phyloP scores from a whole-genome alignment of 2,113 vertebrate species.

The Pavo muticus region DNA sequence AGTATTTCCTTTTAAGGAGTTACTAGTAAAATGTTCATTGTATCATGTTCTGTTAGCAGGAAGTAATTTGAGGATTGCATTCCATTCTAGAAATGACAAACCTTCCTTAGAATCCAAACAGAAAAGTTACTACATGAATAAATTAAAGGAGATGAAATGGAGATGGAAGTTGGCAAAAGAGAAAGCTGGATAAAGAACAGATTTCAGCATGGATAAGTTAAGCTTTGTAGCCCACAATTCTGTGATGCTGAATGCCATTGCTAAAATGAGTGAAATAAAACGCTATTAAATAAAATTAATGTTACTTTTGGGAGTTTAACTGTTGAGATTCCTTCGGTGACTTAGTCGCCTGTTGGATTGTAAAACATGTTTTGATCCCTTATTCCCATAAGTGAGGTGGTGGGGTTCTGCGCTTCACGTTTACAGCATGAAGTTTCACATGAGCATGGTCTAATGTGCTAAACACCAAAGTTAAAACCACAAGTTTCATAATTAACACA shows the following conservation, averaged over 20 bases:
- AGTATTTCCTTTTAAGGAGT: neutral
- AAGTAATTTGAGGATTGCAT: neutral
- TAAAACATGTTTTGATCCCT: neutral
- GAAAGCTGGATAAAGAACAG: neutral
- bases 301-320: neutral
- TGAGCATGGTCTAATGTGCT: accelerated
- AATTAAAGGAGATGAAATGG: neutral
- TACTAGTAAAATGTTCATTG: neutral
- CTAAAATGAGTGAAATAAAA: neutral
- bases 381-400: neutral
- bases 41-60: neutral
- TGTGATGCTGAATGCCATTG: neutral
- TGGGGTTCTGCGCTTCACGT: neutral
- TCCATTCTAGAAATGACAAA: neutral
- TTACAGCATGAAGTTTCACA: neutral
- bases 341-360: neutral
- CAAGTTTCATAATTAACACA: neutral
- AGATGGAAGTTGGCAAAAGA: neutral
- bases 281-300: neutral
- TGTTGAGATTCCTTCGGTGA: neutral
- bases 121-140: neutral
- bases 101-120: neutral
- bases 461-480: neutral
- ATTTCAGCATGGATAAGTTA: neutral
- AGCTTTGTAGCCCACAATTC: accelerated